A percentile compares a stretch with the other conserved stretches of the same genome.
phyloP scores from a whole-genome alignment of 2,888 invertebrate species.

The Latheticus oryzae region DNA sequence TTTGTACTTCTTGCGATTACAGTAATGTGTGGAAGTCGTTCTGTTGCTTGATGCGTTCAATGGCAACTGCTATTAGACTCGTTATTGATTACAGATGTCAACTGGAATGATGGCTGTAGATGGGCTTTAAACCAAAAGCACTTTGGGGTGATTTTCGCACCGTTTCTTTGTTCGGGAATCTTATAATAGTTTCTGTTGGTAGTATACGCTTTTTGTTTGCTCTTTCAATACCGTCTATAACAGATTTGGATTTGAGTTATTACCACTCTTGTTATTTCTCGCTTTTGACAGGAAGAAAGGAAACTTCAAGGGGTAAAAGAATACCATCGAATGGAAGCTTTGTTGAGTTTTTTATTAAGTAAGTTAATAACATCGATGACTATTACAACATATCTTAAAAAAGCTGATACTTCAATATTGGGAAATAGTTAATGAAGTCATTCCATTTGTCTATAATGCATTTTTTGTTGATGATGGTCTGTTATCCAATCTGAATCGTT shows the following conservation, averaged over 20 bases:
- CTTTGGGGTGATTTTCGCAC: constrained; percentile 31
- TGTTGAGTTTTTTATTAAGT: no score
- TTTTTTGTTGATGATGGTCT: neutral
- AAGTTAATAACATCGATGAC: no score
- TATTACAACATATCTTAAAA: no score
- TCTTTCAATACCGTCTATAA: constrained; percentile 2
- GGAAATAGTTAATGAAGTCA: no score
- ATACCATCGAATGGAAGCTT: no score
- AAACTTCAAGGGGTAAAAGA: constrained; percentile 1
- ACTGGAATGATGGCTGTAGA: constrained; percentile 29
- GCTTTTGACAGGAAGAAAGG: neutral
- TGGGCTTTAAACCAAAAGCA: constrained; percentile 3
- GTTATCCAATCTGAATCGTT: neutral
- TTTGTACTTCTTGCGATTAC: constrained; percentile 36
- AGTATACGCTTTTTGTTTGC: constrained; percentile 17
- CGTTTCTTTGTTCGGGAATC: constrained; percentile 33
- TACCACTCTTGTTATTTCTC: neutral
- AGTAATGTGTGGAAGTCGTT: constrained; percentile 41
- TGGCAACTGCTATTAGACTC: constrained; percentile 44
- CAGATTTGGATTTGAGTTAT: constrained; percentile 24
- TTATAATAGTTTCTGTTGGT: constrained; percentile 28
- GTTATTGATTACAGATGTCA: constrained; percentile 47
- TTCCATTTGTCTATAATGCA: no score
- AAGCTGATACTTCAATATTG: no score
- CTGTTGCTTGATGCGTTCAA: constrained; percentile 40